phyloP scores from a whole-genome alignment of 2,888 invertebrate species.

The Octodonta nipae region DNA sequence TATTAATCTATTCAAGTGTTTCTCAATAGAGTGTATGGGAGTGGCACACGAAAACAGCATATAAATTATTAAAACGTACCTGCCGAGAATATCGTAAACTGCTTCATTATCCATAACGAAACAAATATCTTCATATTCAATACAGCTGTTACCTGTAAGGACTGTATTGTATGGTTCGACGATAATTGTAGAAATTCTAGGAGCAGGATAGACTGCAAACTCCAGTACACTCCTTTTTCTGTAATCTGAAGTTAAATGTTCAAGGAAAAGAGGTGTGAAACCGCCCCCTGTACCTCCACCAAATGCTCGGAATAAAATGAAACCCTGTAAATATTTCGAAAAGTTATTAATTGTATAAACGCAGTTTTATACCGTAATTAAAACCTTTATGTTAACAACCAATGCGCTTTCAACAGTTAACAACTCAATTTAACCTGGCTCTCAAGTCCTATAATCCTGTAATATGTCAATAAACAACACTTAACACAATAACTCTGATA shows the following conservation, averaged over 20 bases:
- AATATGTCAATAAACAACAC: too few species aligned
- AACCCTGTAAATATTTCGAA: slow-evolving; percentile 40
- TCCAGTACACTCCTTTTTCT: slow-evolving; percentile 51
- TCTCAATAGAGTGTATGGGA: too few species aligned
- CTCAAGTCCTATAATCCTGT: too few species aligned
- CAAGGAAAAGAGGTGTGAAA: slow-evolving; percentile 54
- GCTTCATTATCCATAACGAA: slow-evolving; percentile 68
- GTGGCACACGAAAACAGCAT: too few species aligned
- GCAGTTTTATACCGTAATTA: too few species aligned
- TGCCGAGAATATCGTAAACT: slow-evolving; percentile 60
- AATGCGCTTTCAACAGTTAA: too few species aligned
- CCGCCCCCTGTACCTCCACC: slow-evolving; percentile 72
- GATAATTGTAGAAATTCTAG: slow-evolving; percentile 59
- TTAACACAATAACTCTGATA: too few species aligned
- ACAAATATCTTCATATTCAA: slow-evolving; percentile 55
- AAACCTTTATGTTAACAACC: too few species aligned
- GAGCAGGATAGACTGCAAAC: slow-evolving; percentile 72
- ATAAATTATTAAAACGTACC: too few species aligned
- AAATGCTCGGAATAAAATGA: slow-evolving; percentile 53
- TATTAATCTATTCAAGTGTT: too few species aligned
- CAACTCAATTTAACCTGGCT: too few species aligned
- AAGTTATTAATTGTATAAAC: too few species aligned
- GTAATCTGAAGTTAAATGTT: slow-evolving; percentile 48
- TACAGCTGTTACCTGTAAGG: slow-evolving; percentile 52
- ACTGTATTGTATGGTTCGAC: slow-evolving; percentile 69